Base-by-base conservation (phyloP, 2,888 invertebrate species). In the Criorhina ranunculi region DNA sequence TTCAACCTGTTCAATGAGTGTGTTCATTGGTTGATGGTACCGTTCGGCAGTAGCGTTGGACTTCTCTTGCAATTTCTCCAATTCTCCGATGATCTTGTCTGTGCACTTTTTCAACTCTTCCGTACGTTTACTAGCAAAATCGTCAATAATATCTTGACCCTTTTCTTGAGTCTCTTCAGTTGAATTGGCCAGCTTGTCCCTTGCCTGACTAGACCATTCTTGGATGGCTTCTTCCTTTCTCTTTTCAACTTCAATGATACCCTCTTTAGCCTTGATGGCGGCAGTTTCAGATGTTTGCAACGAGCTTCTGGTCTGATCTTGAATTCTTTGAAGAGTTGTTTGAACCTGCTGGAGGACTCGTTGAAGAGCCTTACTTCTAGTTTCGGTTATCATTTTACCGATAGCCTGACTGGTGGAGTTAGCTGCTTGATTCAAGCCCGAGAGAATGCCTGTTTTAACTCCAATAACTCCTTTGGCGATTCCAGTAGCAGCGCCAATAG, bases 31-130 rank as follows among this genome's bases (percentile, higher is more conserved):
- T 40, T 49, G 49, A 2, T 35, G 46, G 40, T 42, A 78, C 2
- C 15, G n/a, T 24, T 72, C 5, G 17, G 62, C 29, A 7, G 55
- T 62, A 8, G 67, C 15, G 29, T 67, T 62, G 3, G 78, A 62
- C 19, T 79, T 55, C 2, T 73, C 60, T 24, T 78, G 72, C 0
- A 83, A 8, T 2, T 72, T 11, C 11, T 82, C 64, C 46, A 83
- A 42, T 17, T 44, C 5, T 1, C 12, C 24, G 17, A 24, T 11
- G 1, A 73, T 15, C 11, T 15, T 57, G 1, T 73, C 60, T 0
- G 62, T 46, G 42, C 55, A 67, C 4, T 44, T 12, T 15, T 79
- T 62, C 8, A 83, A 8, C 7, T 73, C 49, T 29, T 79, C 55
- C 11, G 42, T n/a, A 2, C 51, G 49, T 31, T 69, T 31, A 12